Evolutionary conservation across 2,797 vertebrate species (phyloP).

Genomic region (Tinamus major): DNA sequence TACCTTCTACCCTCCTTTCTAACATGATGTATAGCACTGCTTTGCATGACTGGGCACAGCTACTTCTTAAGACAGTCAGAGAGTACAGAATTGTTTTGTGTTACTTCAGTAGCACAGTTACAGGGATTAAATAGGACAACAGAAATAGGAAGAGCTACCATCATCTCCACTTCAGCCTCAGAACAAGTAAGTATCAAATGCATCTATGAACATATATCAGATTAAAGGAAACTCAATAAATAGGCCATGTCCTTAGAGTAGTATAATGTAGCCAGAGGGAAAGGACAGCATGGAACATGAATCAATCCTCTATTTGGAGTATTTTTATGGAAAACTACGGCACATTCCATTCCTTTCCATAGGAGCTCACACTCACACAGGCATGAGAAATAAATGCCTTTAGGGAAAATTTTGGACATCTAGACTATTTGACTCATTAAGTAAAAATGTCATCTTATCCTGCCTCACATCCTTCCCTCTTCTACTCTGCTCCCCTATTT

Average conservation of each 20-base stretch:
- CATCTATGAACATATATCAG: not conserved
- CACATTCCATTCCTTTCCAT: constrained; percentile 44
- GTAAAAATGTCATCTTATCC: not conserved
- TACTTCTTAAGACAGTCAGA: not conserved
- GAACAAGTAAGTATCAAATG: not conserved
- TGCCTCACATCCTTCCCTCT: not conserved
- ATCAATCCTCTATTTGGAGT: not conserved
- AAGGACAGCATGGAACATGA: not conserved
- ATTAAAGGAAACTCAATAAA: not conserved
- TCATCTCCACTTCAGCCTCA: not conserved
- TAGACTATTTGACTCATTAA: constrained; percentile 27
- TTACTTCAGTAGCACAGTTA: not conserved
- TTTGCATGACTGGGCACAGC: not conserved
- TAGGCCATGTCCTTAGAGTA: not conserved
- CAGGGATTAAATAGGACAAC: not conserved
- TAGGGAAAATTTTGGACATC: constrained; percentile 36
- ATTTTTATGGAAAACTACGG: constrained; percentile 18
- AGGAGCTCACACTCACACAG: constrained; percentile 47
- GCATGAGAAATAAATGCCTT: constrained; percentile 6
- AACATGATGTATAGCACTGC: not conserved
- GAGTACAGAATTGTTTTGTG: not conserved
- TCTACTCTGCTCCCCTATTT: not conserved
- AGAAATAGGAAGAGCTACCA: not conserved
- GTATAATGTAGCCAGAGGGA: not conserved
- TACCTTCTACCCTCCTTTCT: not conserved